Conservation (phyloP, 2,888 invertebrate species). For the Aphrophora alni region DNA sequence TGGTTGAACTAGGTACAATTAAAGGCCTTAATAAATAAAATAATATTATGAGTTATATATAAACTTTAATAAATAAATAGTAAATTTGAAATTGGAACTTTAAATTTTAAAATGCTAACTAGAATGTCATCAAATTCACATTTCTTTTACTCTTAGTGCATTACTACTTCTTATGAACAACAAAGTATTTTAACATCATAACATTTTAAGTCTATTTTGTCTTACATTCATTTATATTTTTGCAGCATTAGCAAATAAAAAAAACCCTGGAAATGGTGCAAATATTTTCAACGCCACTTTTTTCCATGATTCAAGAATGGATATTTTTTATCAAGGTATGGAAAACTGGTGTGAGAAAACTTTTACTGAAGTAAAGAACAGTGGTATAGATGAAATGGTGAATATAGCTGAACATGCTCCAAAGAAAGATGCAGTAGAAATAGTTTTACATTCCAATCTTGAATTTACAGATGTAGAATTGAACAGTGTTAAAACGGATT, state of each 20-base stretch:
- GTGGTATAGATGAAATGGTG: neutral
- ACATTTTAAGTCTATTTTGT: too few relatives aligned
- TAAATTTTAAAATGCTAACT: too few relatives aligned
- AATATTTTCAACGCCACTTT: neutral
- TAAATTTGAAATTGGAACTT: too few relatives aligned
- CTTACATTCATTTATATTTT: neutral
- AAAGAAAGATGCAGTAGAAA: neutral
- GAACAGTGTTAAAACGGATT: neutral
- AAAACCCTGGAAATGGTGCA: neutral
- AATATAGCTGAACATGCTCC: neutral
- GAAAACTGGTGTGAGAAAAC: neutral
- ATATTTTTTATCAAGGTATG: neutral
- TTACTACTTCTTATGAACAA: too few relatives aligned
- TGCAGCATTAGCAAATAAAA: neutral
- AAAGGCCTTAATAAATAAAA: too few relatives aligned
- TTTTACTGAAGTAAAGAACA: neutral
- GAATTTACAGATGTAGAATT: neutral
- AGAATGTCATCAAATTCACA: too few relatives aligned
- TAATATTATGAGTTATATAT: too few relatives aligned
- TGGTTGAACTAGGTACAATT: too few relatives aligned
- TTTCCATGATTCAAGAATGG: neutral
- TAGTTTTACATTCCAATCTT: neutral
- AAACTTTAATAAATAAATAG: too few relatives aligned
- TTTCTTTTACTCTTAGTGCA: too few relatives aligned
- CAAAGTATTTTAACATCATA: too few relatives aligned